Evolutionary conservation across 2,113 vertebrate genomes (phyloP).

Genomic region (Peromyscus polionotus): DNA sequence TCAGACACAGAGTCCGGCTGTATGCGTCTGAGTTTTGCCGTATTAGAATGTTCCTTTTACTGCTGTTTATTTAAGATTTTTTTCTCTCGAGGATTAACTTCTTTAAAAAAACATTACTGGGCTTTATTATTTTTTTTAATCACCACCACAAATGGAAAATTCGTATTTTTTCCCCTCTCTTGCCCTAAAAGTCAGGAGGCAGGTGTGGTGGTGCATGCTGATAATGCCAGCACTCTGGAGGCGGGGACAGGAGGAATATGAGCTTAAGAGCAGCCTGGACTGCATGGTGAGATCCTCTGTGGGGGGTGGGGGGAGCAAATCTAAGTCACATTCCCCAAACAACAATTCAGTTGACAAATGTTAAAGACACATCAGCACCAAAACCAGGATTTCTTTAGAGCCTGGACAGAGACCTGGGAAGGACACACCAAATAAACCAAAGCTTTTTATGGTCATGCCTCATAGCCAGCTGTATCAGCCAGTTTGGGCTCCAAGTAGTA

Average conservation of each 20-base stretch:
- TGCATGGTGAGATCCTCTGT: neutral
- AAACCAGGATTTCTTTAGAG: neutral
- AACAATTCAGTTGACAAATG: neutral
- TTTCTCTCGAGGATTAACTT: neutral
- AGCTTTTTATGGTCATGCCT: neutral
- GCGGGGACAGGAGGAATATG: neutral
- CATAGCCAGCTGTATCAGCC: neutral
- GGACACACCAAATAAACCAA: neutral
- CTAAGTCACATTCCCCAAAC: neutral
- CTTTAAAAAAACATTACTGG: neutral
- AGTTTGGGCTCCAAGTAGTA: neutral
- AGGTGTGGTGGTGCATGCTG: neutral
- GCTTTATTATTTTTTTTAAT: neutral
- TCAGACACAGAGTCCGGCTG: neutral
- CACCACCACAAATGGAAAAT: slow-evolving; percentile 3
- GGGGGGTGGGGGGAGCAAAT: neutral
- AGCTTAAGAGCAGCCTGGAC: neutral
- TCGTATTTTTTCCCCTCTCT: neutral
- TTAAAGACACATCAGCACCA: neutral
- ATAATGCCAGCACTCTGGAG: neutral
- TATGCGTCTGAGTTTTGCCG: neutral
- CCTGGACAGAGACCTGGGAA: neutral
- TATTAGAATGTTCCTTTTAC: neutral
- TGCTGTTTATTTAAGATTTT: neutral
- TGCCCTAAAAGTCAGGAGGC: neutral